These are phyloP conservation scores for Psittacula derbiana DNA, from an alignment of 2,797 vertebrate species.

Conservation along the genomic window DNA sequence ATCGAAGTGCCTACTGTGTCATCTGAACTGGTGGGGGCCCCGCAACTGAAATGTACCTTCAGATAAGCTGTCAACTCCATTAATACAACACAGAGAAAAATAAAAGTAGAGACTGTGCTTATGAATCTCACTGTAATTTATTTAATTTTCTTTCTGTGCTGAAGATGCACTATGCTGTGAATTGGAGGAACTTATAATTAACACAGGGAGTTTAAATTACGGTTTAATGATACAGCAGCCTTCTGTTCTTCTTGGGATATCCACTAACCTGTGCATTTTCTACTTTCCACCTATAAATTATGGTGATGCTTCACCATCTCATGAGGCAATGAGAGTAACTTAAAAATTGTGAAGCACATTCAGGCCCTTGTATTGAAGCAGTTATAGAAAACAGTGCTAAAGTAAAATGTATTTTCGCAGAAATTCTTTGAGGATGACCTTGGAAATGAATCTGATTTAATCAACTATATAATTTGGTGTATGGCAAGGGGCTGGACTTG, in stretches of 20 bases:
- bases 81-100: not conserved
- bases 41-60: not conserved
- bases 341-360: not conserved
- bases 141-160: not conserved
- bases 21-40: not conserved
- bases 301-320: not conserved
- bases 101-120: not conserved
- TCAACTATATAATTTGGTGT: not conserved
- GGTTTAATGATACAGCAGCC: not conserved
- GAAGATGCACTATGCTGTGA: not conserved
- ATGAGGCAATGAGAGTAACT: not conserved
- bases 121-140: not conserved
- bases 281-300: not conserved
- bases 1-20: not conserved
- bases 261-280: not conserved
- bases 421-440: not conserved
- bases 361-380: not conserved
- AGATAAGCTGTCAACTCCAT: not conserved
- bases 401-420: not conserved
- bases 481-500: not conserved
- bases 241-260: not conserved
- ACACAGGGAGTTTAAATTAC: not conserved
- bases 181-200: not conserved
- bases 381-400: not conserved
- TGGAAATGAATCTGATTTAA: not conserved